Evolutionary conservation across 2,888 invertebrate genomes (phyloP).

Genomic region (Chelonus formosanus): DNA sequence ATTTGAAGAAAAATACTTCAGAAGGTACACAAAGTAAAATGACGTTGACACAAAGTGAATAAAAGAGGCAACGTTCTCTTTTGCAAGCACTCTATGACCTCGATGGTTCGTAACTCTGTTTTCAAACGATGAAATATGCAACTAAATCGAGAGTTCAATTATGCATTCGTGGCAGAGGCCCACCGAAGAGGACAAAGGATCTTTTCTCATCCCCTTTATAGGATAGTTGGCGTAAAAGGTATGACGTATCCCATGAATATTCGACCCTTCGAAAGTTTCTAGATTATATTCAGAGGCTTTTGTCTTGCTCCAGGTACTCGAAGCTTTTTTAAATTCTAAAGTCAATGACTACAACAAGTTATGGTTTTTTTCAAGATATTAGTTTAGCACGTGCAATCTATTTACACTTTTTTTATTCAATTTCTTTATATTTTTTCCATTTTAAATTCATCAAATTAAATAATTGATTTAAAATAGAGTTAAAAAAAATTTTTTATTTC

Average conservation of each 20-base stretch:
- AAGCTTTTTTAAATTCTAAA: no score
- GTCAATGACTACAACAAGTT: no score
- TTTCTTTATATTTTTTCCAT: no score
- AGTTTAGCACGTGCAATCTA: no score
- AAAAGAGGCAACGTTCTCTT: conserved; percentile 14
- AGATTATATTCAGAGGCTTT: conserved; percentile 42
- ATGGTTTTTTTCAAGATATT: no score
- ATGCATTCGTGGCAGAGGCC: conserved; percentile 39
- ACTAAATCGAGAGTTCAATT: conserved; percentile 44
- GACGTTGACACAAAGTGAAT: conserved; percentile 22
- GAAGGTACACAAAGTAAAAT: conserved; percentile 20
- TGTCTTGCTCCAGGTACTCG: conserved; percentile 33
- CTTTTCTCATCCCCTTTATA: conserved; percentile 19
- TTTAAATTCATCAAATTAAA: no score
- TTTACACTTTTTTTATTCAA: no score
- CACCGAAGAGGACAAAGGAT: conserved; percentile 40
- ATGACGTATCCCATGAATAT: conserved; percentile 42
- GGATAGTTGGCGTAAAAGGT: conserved; percentile 23
- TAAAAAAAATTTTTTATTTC: no score
- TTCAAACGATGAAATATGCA: conserved; percentile 43
- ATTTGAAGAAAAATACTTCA: conserved; percentile 15
- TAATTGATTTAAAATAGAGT: no score
- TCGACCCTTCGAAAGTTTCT: conserved; percentile 42
- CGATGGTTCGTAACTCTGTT: conserved; percentile 31
- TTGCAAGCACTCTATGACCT: conserved; percentile 13